A percentile compares a stretch with the other conserved stretches of the same genome.
Evolutionary conservation across 2,797 vertebrate genomes (phyloP).

Genomic region (Todus mexicanus): DNA sequence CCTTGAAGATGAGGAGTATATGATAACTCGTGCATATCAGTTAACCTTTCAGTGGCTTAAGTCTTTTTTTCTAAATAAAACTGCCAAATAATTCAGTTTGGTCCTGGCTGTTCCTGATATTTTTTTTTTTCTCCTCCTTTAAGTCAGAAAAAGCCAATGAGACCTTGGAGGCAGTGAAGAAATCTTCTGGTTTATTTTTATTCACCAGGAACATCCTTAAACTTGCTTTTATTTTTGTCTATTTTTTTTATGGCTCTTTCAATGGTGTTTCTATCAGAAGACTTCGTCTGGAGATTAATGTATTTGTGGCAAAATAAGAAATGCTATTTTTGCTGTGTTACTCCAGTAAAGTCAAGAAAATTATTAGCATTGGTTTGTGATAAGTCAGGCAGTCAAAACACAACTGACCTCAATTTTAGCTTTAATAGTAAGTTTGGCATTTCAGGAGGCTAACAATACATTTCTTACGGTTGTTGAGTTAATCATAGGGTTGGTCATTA

Average conservation of each 20-base stretch:
- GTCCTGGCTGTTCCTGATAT: background rate
- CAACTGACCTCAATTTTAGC: background rate
- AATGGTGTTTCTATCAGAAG: background rate
- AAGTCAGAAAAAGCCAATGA: background rate
- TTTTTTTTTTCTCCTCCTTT: background rate
- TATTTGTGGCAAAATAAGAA: background rate
- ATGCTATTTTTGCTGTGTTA: background rate
- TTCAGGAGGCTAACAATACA: slow-evolving; percentile 27
- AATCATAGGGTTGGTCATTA: background rate
- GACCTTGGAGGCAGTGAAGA: background rate
- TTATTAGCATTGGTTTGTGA: background rate
- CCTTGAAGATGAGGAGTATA: slow-evolving; percentile 72
- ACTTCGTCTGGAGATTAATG: background rate
- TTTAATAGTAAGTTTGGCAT: slow-evolving; percentile 27
- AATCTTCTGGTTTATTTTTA: slow-evolving; percentile 36
- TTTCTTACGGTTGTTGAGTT: slow-evolving; percentile 1
- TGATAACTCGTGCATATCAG: slow-evolving; percentile 52
- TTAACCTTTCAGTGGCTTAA: slow-evolving; percentile 63
- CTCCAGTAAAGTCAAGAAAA: background rate
- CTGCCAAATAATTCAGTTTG: background rate
- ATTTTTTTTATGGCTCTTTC: background rate
- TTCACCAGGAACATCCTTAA: background rate
- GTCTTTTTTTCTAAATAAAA: slow-evolving; percentile 41
- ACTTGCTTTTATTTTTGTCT: background rate
- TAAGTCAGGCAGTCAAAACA: background rate